Conservation (phyloP, 2,888 invertebrate genomes). For the Chloroclystis v-ata region DNA sequence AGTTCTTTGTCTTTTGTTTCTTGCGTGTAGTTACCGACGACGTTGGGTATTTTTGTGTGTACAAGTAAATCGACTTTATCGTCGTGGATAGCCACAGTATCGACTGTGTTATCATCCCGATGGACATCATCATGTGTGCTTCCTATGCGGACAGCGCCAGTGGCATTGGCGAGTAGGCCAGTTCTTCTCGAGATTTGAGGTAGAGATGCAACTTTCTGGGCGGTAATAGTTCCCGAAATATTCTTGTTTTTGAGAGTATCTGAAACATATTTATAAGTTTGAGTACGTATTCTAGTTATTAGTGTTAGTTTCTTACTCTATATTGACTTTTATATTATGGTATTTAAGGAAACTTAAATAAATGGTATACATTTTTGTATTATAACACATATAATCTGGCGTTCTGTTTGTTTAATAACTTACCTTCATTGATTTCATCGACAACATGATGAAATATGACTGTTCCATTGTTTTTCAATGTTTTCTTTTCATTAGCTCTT, state of each 20-base stretch:
- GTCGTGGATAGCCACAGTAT: conserved; percentile 38
- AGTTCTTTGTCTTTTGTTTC: conserved; percentile 51
- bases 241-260: conserved; percentile 54
- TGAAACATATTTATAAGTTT: conserved; percentile 27
- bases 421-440: conserved; percentile 64
- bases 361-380: too few relatives aligned
- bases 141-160: conserved; percentile 52
- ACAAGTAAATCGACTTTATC: conserved; percentile 36
- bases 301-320: too few relatives aligned
- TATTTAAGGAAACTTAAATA: too few relatives aligned
- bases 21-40: conserved; percentile 49
- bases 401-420: too few relatives aligned
- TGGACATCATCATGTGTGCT: conserved; percentile 43
- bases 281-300: too few relatives aligned
- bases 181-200: conserved; percentile 42
- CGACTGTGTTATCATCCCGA: conserved; percentile 63
- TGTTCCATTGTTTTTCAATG: conserved; percentile 30
- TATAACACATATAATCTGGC: too few relatives aligned
- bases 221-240: conserved; percentile 50
- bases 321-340: too few relatives aligned
- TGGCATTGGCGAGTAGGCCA: conserved; percentile 33
- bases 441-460: conserved; percentile 49
- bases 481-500: conserved; percentile 45
- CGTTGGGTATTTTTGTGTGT: conserved; percentile 38
- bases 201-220: conserved; percentile 40